Evolutionary conservation across 2,888 invertebrate species (phyloP).

Genomic region (Sceliomorpha sp.): DNA sequence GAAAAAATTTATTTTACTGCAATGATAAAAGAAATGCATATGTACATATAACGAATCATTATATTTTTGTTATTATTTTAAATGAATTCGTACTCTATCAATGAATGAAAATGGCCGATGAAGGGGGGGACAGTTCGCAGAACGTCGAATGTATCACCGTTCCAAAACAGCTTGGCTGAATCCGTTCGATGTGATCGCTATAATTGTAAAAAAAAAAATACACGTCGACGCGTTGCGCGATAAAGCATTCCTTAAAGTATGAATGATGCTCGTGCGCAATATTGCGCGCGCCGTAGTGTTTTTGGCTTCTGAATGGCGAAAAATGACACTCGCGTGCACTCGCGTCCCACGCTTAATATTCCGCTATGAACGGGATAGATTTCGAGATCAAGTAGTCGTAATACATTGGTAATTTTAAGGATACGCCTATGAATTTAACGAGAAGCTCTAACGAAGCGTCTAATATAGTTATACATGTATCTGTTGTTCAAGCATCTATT

Average conservation of each 20-base stretch:
- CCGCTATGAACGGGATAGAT: conserved; percentile 26
- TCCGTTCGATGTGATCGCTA: conserved; percentile 48
- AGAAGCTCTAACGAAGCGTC: conserved; percentile 23
- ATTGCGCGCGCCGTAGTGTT: conserved; percentile 48
- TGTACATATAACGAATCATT: no score
- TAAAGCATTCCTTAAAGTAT: conserved; percentile 35
- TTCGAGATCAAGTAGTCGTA: conserved; percentile 36
- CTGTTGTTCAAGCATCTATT: conserved; percentile 1
- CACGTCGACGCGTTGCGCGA: no score
- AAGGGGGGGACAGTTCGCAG: conserved; percentile 11
- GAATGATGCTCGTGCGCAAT: conserved; percentile 31
- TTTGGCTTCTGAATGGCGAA: conserved; percentile 42
- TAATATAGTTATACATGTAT: conserved; percentile 17
- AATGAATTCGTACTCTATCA: no score
- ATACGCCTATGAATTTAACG: conserved; percentile 51
- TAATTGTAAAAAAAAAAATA: conserved; percentile 9
- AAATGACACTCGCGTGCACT: conserved; percentile 40
- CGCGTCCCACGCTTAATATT: conserved; percentile 40
- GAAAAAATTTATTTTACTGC: no score
- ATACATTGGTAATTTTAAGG: conserved; percentile 50
- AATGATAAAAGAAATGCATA: no score
- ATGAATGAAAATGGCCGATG: no score
- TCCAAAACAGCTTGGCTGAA: conserved; percentile 38
- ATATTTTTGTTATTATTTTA: no score
- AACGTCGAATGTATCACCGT: conserved; percentile 35